Evolutionary conservation across 2,888 invertebrate species (phyloP).

Genomic region (Phaedon cochleariae): DNA sequence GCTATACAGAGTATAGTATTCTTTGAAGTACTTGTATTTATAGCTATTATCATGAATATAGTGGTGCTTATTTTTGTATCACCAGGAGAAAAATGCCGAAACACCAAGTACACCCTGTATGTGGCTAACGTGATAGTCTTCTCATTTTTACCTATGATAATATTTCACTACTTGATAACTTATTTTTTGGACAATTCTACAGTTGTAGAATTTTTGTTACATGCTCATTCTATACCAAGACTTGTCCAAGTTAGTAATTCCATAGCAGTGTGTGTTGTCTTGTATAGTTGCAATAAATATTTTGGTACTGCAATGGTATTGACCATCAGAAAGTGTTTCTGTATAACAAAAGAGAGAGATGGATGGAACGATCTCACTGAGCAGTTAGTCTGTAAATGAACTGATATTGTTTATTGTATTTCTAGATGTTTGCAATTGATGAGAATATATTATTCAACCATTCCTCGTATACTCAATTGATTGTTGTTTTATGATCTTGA

Average conservation of each 20-base stretch:
- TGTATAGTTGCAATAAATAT: slow-evolving; percentile 22
- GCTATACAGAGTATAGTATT: background rate
- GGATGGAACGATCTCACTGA: background rate
- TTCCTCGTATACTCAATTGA: too few relatives aligned
- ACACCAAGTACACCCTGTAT: slow-evolving; percentile 17
- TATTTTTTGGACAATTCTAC: slow-evolving; percentile 1
- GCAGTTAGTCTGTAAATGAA: background rate
- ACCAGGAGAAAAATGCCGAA: background rate
- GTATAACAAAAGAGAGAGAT: background rate
- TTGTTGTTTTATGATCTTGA: too few relatives aligned
- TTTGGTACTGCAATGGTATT: slow-evolving; percentile 14
- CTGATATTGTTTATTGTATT: background rate
- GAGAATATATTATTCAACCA: too few relatives aligned
- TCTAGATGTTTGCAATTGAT: too few relatives aligned
- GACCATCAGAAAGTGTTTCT: background rate
- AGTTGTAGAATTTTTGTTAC: slow-evolving; percentile 17
- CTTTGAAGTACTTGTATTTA: slow-evolving; percentile 4
- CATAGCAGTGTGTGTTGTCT: slow-evolving; percentile 11
- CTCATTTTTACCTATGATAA: slow-evolving; percentile 9
- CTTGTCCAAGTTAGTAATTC: slow-evolving; percentile 15
- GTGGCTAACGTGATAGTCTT: slow-evolving; percentile 9
- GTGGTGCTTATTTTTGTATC: background rate
- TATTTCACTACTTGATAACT: slow-evolving; percentile 18
- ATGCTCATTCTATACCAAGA: slow-evolving; percentile 6
- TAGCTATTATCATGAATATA: slow-evolving; percentile 16